phyloP scores from a whole-genome alignment of 1,140 invertebrate species.

The Rhagoletis pomonella region DNA sequence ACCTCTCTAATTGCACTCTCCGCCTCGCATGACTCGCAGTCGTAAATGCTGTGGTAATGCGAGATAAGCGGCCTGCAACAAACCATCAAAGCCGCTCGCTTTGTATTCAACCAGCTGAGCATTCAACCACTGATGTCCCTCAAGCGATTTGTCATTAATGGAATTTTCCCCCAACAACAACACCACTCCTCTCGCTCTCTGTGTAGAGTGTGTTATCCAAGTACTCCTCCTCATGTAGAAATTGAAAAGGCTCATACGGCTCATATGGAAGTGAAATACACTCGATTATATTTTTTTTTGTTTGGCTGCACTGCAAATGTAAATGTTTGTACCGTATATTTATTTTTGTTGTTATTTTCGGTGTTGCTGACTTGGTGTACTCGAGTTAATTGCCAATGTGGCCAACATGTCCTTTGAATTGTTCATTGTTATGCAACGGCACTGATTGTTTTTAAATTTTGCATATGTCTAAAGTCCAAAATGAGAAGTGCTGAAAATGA shows the following conservation, averaged over 20 bases:
- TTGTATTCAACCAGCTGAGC: not conserved
- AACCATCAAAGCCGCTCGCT: not conserved
- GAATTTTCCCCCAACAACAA: not conserved
- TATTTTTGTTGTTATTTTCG: not conserved
- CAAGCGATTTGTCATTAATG: slow-evolving; percentile 23
- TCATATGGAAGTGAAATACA: no score
- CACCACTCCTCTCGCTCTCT: not conserved
- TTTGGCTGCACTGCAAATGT: no score
- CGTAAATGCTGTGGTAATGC: slow-evolving; percentile 47
- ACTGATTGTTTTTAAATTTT: not conserved
- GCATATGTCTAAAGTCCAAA: not conserved
- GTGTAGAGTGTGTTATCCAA: not conserved
- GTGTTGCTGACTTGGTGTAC: not conserved
- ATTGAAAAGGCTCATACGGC: no score
- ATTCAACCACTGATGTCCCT: not conserved
- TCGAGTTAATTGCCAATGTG: not conserved
- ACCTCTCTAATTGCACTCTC: not conserved
- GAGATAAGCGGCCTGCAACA: slow-evolving; percentile 10
- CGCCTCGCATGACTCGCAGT: not conserved
- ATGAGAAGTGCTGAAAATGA: not conserved
- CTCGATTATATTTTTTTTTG: no score
- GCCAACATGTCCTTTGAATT: slow-evolving; percentile 17
- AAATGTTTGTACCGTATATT: not conserved
- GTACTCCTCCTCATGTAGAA: not conserved
- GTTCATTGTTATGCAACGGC: not conserved